A percentile compares a stretch with the other conserved stretches of the same genome.
Conservation (phyloP, 2,113 vertebrate genomes). For the Siphamia tubifer region DNA sequence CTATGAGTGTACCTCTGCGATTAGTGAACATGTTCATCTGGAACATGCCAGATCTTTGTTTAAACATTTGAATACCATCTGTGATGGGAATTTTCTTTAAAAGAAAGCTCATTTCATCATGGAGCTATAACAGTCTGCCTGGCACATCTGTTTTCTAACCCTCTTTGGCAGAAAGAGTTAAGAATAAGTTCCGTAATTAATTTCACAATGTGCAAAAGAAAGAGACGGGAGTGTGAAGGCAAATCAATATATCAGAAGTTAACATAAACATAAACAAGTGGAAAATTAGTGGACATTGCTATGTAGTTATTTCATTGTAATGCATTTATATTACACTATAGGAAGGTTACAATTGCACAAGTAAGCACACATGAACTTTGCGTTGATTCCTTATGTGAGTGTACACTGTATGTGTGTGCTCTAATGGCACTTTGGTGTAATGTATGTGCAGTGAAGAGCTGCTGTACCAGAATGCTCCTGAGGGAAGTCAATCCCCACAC, state of each 20-base stretch:
- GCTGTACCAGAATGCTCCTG: slow-evolving; percentile 54
- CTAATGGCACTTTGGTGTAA: slow-evolving; percentile 57
- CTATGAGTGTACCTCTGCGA: not conserved
- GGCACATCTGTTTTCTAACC: slow-evolving; percentile 10
- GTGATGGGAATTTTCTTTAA: not conserved
- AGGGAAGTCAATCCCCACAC: slow-evolving; percentile 54
- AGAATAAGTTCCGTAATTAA: too few relatives aligned
- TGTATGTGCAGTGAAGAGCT: slow-evolving; percentile 54
- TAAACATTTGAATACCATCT: not conserved
- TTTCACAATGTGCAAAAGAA: too few relatives aligned
- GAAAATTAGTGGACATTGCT: too few relatives aligned
- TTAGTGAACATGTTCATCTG: not conserved
- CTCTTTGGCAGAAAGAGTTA: slow-evolving; percentile 40
- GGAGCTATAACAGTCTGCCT: not conserved
- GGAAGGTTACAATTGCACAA: too few relatives aligned
- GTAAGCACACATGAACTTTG: too few relatives aligned
- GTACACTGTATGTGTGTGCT: slow-evolving; percentile 1
- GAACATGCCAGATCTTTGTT: not conserved
- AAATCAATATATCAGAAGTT: too few relatives aligned
- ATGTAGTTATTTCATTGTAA: too few relatives aligned
- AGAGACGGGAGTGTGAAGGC: too few relatives aligned
- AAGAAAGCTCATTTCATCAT: slow-evolving; percentile 3
- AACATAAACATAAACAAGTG: too few relatives aligned
- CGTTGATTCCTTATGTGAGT: too few relatives aligned
- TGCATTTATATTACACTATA: too few relatives aligned